Conservation (phyloP, 2,797 vertebrate species). For the Poecilia velifera region DNA sequence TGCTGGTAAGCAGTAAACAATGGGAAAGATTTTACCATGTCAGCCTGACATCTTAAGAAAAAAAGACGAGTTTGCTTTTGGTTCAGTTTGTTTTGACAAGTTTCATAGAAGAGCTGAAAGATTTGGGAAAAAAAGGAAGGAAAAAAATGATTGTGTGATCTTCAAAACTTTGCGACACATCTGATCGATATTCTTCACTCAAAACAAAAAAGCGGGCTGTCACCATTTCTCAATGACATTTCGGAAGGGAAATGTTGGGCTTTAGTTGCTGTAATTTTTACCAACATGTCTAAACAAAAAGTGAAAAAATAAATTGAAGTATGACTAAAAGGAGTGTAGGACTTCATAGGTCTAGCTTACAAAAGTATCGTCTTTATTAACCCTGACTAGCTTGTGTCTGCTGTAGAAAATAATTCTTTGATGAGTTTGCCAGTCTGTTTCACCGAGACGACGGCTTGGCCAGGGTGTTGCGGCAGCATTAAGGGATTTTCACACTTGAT, state of each 20-base stretch:
- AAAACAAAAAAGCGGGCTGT: neutral
- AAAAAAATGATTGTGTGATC: neutral
- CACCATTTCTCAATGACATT: neutral
- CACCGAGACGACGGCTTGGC: neutral
- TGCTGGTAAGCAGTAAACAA: constrained; percentile 55
- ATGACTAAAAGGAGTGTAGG: neutral
- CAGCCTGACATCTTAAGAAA: constrained; percentile 31
- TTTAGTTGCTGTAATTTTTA: neutral
- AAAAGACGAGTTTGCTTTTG: constrained; percentile 5
- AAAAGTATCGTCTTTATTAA: neutral
- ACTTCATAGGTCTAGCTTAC: neutral
- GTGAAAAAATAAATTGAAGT: neutral
- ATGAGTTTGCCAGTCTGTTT: neutral
- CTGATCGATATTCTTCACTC: neutral
- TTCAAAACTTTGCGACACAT: neutral
- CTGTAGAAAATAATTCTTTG: neutral
- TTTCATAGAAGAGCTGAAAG: neutral
- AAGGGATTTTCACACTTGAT: too few relatives aligned
- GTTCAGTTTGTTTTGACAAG: constrained; percentile 40
- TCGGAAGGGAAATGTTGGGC: neutral
- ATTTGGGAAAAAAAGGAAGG: neutral
- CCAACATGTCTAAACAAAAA: neutral
- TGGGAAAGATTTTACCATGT: constrained; percentile 8
- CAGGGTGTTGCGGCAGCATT: neutral
- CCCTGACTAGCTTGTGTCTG: neutral